Conservation (phyloP, 2,797 vertebrate genomes). For the Cryptoprocta ferox region DNA sequence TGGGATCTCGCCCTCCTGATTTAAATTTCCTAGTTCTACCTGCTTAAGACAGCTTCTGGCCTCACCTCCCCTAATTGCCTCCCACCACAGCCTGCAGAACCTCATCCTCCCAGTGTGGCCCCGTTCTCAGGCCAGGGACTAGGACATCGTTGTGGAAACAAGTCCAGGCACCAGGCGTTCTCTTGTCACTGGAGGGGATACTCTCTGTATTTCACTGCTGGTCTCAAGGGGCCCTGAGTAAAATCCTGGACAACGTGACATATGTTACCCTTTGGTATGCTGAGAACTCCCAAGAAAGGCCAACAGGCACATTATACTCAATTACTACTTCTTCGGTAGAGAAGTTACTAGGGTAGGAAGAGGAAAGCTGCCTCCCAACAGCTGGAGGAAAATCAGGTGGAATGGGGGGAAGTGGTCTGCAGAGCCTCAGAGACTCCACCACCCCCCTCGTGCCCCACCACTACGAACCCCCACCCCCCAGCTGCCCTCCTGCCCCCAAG, state of each 20-base stretch:
- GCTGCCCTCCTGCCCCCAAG: background rate
- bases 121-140: background rate
- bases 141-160: background rate
- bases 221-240: background rate
- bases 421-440: background rate
- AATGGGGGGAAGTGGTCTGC: background rate
- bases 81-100: background rate
- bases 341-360: background rate
- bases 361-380: background rate
- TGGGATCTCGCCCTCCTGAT: background rate
- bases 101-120: background rate
- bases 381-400: background rate
- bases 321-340: background rate
- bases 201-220: background rate
- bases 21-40: background rate
- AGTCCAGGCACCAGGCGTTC: background rate
- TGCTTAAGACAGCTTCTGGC: background rate
- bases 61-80: background rate
- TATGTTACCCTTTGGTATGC: background rate
- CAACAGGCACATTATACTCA: background rate
- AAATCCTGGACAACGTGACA: background rate
- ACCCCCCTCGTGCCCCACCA: rapidly evolving
- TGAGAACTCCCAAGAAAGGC: background rate
- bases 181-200: background rate
- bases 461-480: background rate